Evolutionary conservation across 2,888 invertebrate species (phyloP), one percentile per base, ranked within the genome.

Genomic region (Caenorhabditis becei): DNA sequence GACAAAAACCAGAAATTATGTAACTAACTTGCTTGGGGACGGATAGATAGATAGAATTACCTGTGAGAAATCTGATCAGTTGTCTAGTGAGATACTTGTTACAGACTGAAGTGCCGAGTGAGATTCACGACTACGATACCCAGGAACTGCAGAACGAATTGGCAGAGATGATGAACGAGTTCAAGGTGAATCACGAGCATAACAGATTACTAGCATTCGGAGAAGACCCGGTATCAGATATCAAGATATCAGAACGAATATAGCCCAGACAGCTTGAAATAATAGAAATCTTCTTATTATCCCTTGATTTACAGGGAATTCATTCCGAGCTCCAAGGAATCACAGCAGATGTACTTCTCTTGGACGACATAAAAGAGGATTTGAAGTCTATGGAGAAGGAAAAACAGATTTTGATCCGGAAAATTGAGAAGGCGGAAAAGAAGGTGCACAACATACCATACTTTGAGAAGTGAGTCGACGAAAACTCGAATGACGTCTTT

Each of bases 301-400:
- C n/a, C n/a, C 32, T 32, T 32, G 32, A 7, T 59, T 53, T 75
- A 54, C 56, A 89, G 89, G 83, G 83, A 59, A 62, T 87, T 10
- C 90, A 90, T 58, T 54, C 85, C 14, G 81, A 83, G 16, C 82
- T 86, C 14, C 83, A 85, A 26, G 84, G 83, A 26, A 75, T 84
- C 3, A 77, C 85, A 24, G 70, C 91, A 35, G 92, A 93, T 62
- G 93, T 94, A 32, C 94, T 94, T 89, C 94, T 94, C n/a, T 93
- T 94, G 0, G 93, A 94, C 2, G 96, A 96, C 92, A 94, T 96
- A 77, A 94, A 95, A 86, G 94, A 94, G 85, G 96, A 96, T 91
- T 94, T 96, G 65, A 94, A 94, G 74, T 78, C 88, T 5, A 90
- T 90, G 90, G 86, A 86, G 23, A 66, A 69, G 67, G 96, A 96